Conservation (phyloP, 2,888 invertebrate genomes). For the Tridacna crocea region DNA sequence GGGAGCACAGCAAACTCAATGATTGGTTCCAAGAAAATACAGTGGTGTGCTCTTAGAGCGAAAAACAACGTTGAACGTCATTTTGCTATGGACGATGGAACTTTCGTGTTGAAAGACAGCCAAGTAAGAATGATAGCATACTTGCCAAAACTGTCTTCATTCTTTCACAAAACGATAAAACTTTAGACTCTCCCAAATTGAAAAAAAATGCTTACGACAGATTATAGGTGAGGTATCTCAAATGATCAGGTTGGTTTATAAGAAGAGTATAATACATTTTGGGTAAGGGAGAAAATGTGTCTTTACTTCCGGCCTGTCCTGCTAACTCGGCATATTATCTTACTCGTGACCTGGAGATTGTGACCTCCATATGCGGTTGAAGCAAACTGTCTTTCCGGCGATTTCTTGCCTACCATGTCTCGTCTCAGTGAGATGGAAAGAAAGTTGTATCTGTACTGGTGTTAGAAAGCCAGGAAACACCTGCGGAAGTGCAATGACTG, state of each 20-base stretch:
- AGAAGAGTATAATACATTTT: background rate
- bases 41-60: conserved; percentile 30
- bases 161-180: background rate
- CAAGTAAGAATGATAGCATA: background rate
- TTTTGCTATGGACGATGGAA: conserved; percentile 25
- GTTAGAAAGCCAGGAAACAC: too few species aligned
- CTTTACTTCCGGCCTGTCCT: too few species aligned
- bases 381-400: too few species aligned
- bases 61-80: conserved; percentile 30
- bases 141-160: background rate
- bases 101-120: conserved; percentile 17
- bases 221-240: background rate
- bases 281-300: background rate
- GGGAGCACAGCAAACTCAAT: background rate
- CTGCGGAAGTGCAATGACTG: too few species aligned
- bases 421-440: too few species aligned
- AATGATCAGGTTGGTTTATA: background rate
- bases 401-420: too few species aligned
- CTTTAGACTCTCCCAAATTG: background rate
- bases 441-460: too few species aligned
- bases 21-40: background rate
- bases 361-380: too few species aligned
- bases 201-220: background rate
- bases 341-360: too few species aligned
- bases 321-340: too few species aligned